Conservation (phyloP, 2,888 invertebrate genomes). For the Parochlus steinenii region DNA sequence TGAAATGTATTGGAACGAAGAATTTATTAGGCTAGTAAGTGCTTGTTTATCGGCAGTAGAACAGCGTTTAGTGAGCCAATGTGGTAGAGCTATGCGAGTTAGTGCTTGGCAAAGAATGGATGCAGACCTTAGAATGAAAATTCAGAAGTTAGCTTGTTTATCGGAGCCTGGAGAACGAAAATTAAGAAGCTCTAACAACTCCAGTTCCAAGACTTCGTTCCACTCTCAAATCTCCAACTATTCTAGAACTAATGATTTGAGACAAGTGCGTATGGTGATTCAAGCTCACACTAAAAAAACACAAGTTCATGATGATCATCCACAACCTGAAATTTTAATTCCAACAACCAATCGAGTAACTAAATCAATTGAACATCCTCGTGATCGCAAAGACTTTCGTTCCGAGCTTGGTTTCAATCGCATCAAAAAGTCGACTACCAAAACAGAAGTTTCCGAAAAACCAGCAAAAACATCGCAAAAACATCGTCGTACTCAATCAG, state of each 20-base stretch:
- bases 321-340: neutral
- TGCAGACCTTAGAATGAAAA: slow-evolving; percentile 39
- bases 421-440: slow-evolving; percentile 3
- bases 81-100: slow-evolving; percentile 43
- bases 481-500: slow-evolving; percentile 28
- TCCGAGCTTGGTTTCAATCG: neutral
- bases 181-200: slow-evolving; percentile 15
- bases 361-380: slow-evolving; percentile 9
- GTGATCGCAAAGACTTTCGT: neutral
- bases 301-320: slow-evolving; percentile 18
- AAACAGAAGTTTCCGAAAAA: slow-evolving; percentile 11
- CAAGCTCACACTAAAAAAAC: slow-evolving; percentile 30
- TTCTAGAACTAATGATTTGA: slow-evolving; percentile 29
- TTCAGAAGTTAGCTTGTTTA: slow-evolving; percentile 44
- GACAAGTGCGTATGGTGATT: slow-evolving; percentile 29
- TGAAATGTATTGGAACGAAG: slow-evolving; percentile 34
- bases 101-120: slow-evolving; percentile 49
- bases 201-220: neutral
- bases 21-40: slow-evolving; percentile 40
- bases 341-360: slow-evolving; percentile 13
- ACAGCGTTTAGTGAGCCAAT: slow-evolving; percentile 52
- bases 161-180: slow-evolving; percentile 27
- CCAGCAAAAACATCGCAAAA: slow-evolving; percentile 17
- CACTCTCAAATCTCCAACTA: slow-evolving; percentile 12
- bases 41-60: slow-evolving; percentile 50